These are phyloP conservation scores for Latrodectus elegans DNA, from an alignment of 2,888 invertebrate species.

Conservation along the genomic window DNA sequence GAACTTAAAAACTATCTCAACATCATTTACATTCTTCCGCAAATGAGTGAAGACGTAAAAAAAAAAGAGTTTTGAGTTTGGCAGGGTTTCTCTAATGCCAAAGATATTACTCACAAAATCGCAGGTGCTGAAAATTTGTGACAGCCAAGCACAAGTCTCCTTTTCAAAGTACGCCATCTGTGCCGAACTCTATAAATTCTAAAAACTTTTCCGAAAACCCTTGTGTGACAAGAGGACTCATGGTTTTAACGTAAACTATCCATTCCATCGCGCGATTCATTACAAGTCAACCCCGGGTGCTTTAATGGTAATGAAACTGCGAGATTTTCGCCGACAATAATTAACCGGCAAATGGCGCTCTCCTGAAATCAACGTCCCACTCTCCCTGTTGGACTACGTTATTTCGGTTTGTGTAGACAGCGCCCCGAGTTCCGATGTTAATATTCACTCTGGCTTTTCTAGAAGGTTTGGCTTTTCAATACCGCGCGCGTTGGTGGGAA, in stretches of 20 bases:
- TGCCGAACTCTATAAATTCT: slow-evolving; percentile 1
- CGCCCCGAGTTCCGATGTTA: background rate
- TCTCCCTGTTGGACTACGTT: background rate
- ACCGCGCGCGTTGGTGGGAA: slow-evolving; percentile 1
- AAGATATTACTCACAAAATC: too few species aligned
- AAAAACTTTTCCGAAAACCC: background rate
- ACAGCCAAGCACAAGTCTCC: background rate
- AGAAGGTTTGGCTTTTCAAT: background rate
- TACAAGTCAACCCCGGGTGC: background rate
- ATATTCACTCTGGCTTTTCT: background rate
- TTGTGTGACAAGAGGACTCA: background rate
- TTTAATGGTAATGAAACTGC: background rate
- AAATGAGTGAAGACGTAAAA: too few species aligned
- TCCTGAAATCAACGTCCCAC: background rate
- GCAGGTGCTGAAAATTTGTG: background rate
- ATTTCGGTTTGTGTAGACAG: background rate
- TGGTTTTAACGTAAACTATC: background rate
- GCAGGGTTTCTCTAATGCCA: too few species aligned
- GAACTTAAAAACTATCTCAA: too few species aligned
- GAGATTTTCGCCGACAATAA: slow-evolving; percentile 12
- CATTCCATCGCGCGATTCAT: background rate
- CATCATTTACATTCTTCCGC: too few species aligned
- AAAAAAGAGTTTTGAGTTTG: too few species aligned
- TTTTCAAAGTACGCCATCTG: background rate
- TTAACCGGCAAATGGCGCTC: background rate